Percentiles rank a stretch among this genome's conserved stretches.
Evolutionary conservation across 2,113 vertebrate genomes (phyloP).

Genomic region (Entelurus aequoreus): DNA sequence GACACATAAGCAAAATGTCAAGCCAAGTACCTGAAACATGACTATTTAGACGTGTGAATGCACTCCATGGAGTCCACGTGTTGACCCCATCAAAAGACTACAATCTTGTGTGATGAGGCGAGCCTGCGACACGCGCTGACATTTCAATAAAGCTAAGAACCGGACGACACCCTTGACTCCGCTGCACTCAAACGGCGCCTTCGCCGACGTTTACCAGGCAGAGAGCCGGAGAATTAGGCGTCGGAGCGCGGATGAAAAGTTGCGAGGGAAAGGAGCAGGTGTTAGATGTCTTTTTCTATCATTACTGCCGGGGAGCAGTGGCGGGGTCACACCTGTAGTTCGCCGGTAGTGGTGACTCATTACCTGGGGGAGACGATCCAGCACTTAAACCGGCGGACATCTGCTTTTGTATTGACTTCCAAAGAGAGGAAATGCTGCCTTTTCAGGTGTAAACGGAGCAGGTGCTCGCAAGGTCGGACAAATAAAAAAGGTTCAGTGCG

Average conservation of each 20-base stretch:
- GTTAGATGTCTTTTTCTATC: constrained; percentile 6
- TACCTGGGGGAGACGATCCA: not conserved
- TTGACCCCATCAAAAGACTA: constrained; percentile 12
- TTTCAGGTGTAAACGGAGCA: not conserved
- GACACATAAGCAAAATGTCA: too few relatives aligned
- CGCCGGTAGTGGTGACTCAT: constrained; percentile 11
- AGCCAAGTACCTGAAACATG: too few relatives aligned
- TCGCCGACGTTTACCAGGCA: not conserved
- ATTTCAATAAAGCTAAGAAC: constrained; percentile 41
- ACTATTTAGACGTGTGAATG: too few relatives aligned
- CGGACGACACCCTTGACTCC: constrained; percentile 21
- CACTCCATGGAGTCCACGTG: too few relatives aligned
- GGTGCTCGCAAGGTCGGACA: constrained; percentile 2
- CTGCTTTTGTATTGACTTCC: not conserved
- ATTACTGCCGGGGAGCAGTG: constrained; percentile 4
- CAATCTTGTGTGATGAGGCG: constrained; percentile 16
- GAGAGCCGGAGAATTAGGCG: not conserved
- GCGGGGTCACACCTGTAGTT: constrained; percentile 23
- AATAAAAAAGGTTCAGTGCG: not conserved
- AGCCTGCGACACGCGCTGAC: constrained; percentile 21
- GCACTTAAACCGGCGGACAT: not conserved
- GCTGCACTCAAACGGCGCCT: not conserved
- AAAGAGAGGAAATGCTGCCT: not conserved
- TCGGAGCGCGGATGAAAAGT: not conserved
- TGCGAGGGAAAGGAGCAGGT: not conserved